These are phyloP conservation scores for Pionites leucogaster DNA, from an alignment of 2,113 vertebrate species.

Conservation along the genomic window DNA sequence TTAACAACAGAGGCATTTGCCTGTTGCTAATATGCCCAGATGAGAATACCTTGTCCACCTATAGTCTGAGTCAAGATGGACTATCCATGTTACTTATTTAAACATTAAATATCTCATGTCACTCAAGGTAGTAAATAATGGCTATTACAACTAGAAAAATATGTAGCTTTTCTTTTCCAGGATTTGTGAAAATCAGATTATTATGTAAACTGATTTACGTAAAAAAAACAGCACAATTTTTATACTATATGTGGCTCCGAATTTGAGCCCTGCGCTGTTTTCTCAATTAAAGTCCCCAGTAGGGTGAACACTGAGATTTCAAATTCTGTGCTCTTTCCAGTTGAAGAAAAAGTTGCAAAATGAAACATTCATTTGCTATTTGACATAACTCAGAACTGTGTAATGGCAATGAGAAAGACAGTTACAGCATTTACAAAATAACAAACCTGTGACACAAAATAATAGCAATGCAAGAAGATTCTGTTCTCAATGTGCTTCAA, in stretches of 20 bases:
- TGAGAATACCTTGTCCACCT: background rate
- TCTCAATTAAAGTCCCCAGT: background rate
- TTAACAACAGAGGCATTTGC: background rate
- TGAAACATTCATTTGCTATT: background rate
- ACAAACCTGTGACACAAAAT: background rate
- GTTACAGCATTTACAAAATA: background rate
- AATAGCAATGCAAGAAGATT: background rate
- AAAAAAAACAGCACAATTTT: background rate
- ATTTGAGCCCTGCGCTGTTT: background rate
- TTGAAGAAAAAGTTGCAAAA: background rate
- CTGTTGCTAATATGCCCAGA: background rate
- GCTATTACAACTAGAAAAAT: background rate
- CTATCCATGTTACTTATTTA: background rate
- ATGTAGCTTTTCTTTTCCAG: background rate
- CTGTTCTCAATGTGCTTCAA: background rate
- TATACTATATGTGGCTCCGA: background rate
- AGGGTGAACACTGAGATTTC: background rate
- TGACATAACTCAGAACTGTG: background rate
- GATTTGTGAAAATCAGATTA: background rate
- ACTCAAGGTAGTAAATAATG: background rate
- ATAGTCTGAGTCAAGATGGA: background rate
- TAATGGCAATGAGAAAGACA: background rate
- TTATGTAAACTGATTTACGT: background rate
- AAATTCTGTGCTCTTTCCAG: background rate
- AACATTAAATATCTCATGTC: background rate